Conservation (phyloP, 2,797 vertebrate species). For the Gymnothorax reevesii region DNA sequence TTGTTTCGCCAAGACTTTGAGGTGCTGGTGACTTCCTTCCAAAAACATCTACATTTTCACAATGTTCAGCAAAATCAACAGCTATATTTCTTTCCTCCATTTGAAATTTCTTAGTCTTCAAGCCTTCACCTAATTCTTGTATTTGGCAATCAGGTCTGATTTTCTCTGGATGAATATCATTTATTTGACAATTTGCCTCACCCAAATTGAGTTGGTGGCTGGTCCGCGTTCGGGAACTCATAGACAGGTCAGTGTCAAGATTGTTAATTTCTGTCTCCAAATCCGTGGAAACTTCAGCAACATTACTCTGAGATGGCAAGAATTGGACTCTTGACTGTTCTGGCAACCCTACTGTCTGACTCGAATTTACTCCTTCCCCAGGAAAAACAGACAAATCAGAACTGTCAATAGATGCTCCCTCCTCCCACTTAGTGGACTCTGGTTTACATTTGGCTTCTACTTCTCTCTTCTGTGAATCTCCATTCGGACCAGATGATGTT, state of each 20-base stretch:
- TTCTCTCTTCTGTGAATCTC: conserved; percentile 44
- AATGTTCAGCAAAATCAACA: background rate
- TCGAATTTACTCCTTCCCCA: conserved; percentile 18
- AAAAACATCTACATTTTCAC: background rate
- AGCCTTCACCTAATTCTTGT: conserved; percentile 32
- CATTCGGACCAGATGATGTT: conserved; percentile 54
- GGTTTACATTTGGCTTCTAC: background rate
- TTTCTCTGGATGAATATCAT: conserved; percentile 43
- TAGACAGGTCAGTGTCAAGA: conserved; percentile 42
- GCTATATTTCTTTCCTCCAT: conserved; percentile 9
- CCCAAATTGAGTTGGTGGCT: conserved; percentile 36
- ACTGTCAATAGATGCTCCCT: conserved; percentile 5
- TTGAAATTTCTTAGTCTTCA: conserved; percentile 28
- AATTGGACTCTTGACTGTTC: conserved; percentile 44
- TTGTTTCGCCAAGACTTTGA: conserved; percentile 24
- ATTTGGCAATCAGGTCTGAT: conserved; percentile 40
- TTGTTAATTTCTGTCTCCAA: conserved; percentile 50
- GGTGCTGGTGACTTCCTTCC: conserved; percentile 34
- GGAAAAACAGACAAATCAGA: background rate
- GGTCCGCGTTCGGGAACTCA: conserved; percentile 34
- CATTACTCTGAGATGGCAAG: conserved; percentile 24
- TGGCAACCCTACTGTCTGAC: conserved; percentile 34
- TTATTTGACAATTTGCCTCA: conserved; percentile 50
- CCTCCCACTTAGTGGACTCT: conserved; percentile 7
- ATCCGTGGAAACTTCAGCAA: conserved; percentile 40